phyloP scores from a whole-genome alignment of 2,113 vertebrate species.

The Myodes glareolus region DNA sequence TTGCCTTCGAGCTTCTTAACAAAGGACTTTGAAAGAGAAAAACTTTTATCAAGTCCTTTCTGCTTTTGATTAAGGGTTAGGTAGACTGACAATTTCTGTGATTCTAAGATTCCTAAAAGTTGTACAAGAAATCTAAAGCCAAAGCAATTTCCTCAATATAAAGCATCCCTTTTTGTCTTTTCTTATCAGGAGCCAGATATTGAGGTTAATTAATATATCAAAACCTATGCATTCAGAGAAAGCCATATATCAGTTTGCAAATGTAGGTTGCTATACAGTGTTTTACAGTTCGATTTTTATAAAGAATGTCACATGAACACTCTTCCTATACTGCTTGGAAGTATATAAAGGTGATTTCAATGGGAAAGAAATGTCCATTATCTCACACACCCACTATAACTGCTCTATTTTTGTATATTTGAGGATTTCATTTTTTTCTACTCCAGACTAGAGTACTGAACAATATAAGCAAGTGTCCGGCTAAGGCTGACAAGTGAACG shows the following conservation, averaged over 20 bases:
- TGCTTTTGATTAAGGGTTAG: background rate
- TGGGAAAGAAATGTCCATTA: background rate
- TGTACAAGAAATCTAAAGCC: background rate
- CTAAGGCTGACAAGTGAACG: background rate
- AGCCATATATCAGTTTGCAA: background rate
- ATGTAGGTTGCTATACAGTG: background rate
- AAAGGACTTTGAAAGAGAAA: background rate
- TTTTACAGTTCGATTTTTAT: background rate
- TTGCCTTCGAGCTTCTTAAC: conserved; percentile 19
- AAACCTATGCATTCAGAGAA: conserved; percentile 5
- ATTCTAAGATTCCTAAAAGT: conserved; percentile 25
- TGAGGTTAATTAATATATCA: background rate
- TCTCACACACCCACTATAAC: background rate
- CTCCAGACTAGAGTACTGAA: background rate
- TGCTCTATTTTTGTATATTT: background rate
- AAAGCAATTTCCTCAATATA: background rate
- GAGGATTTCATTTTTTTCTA: background rate
- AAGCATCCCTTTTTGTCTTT: background rate
- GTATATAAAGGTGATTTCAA: background rate
- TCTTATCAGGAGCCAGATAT: background rate
- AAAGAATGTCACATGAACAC: background rate
- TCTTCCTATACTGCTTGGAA: background rate
- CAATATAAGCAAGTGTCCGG: background rate
- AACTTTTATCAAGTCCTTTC: background rate
- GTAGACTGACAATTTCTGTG: background rate